Evolutionary conservation across 2,113 vertebrate species (phyloP).

Genomic region (Anguilla rostrata): DNA sequence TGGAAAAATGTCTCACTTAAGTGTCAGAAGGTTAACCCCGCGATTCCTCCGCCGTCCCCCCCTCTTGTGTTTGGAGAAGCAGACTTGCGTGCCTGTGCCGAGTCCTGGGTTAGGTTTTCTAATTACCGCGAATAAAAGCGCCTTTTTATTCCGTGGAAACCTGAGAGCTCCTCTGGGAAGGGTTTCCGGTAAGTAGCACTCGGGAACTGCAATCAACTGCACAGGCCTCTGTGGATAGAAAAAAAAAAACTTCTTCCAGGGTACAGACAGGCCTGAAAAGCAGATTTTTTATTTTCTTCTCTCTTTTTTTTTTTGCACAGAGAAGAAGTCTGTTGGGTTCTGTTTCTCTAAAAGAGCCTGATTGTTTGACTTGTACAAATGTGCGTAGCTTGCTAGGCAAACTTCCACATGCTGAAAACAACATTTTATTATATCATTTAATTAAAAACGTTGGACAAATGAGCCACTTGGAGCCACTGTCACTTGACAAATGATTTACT

Average conservation of each 20-base stretch:
- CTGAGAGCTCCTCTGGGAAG: conserved; percentile 49
- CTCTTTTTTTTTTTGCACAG: background rate
- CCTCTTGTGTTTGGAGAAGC: conserved; percentile 36
- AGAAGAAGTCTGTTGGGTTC: background rate
- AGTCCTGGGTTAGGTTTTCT: conserved; percentile 42
- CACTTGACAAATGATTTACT: background rate
- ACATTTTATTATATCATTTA: background rate
- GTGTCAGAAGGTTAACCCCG: conserved; percentile 31
- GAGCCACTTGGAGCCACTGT: background rate
- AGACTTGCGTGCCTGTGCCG: conserved; percentile 22
- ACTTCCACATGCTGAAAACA: background rate
- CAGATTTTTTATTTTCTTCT: conserved; percentile 4
- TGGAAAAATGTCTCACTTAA: conserved; percentile 38
- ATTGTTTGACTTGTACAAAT: conserved; percentile 5
- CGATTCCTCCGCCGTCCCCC: conserved; percentile 15
- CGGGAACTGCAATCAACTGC: conserved; percentile 37
- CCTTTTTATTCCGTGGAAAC: conserved; percentile 56
- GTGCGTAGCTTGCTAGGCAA: background rate
- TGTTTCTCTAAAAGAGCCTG: background rate
- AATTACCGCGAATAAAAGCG: conserved; percentile 50
- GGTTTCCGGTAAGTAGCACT: conserved; percentile 52
- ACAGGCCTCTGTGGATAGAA: conserved; percentile 20
- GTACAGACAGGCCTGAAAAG: conserved; percentile 25
- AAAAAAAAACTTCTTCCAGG: conserved; percentile 25
- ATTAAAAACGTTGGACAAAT: background rate